Evolutionary conservation across 2,797 vertebrate species (phyloP), one percentile per base, ranked within the genome.

Genomic region (Avahi laniger): DNA sequence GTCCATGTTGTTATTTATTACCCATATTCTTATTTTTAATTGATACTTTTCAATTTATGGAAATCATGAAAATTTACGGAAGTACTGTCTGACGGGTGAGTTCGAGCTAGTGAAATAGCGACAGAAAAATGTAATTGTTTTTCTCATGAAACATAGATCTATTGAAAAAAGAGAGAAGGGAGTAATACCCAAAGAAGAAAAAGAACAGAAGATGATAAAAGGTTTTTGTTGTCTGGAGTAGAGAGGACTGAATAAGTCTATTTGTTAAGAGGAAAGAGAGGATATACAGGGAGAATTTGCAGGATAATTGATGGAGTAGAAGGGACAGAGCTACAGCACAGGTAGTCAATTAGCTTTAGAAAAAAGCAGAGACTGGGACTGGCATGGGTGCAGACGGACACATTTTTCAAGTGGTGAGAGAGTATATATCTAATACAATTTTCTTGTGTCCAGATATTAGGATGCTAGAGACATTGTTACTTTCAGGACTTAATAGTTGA

Each of bases 1-100:
- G 50, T 48, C 76, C 17, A 41, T 86, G 54, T 20, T 70, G 83
- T 43, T 87, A 22, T 46, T 70, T 91, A 81, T 48, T 72, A 59
- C 28, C 89, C 70, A 22, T n/a, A 35, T 15, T 48, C 2, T 72
- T 59, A 33, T 81, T 95, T 69, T 59, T 28, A 81, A 57, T 50
- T 15, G n/a, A 12, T 20, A 46, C 28, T 84, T 80, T 50, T 80
- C 59, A 84, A 65, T 70, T 84, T 75, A 76, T 33, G 11, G 22
- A 96, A 87, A 63, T 82, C 70, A 81, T 81, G 69, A 83, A 86
- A 88, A 84, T 30, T 80, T 28, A 81, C 69, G 8, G 76, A 63
- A 73, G 7, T 46, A 26, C 22, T 35, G 3, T 28, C 59, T 67
- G 46, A 65, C 22, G 30, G 38, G 13, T 89, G 20, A 48, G 30